Evolutionary conservation across 1,140 invertebrate species (phyloP).

Genomic region (Dryas iulia): DNA sequence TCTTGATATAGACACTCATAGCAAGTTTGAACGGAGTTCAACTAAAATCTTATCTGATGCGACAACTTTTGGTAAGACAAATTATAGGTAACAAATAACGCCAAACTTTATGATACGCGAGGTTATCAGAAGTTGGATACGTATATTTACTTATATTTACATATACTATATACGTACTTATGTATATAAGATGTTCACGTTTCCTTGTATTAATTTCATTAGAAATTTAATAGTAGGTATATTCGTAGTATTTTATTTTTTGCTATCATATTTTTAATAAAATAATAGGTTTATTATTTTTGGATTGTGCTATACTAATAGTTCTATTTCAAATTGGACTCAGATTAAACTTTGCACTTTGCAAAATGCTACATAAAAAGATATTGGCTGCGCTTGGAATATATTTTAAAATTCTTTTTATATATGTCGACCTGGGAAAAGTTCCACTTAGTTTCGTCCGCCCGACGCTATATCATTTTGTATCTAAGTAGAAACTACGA

Average conservation of each 20-base stretch:
- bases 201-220: too few relatives aligned
- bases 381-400: conserved; percentile 36
- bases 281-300: too few relatives aligned
- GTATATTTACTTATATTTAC: conserved; percentile 31
- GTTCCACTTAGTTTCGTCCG: conserved; percentile 72
- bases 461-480: conserved; percentile 53
- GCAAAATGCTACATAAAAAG: too few relatives aligned
- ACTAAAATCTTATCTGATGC: conserved; percentile 52
- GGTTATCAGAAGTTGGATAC: conserved; percentile 59
- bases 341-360: too few relatives aligned
- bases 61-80: conserved; percentile 61
- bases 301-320: too few relatives aligned
- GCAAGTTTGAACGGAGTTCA: conserved; percentile 27
- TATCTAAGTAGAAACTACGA: conserved; percentile 70
- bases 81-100: conserved; percentile 64
- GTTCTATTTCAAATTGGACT: too few relatives aligned
- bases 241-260: too few relatives aligned
- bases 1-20: conserved; percentile 20
- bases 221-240: too few relatives aligned
- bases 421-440: conserved; percentile 68
- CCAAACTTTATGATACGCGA: conserved; percentile 65
- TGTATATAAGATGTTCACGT: too few relatives aligned
- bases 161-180: too few relatives aligned
- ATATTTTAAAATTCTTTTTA: conserved; percentile 77
- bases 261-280: too few relatives aligned